phyloP scores from a whole-genome alignment of 1,140 invertebrate genomes.

The Trichonephila clavata region DNA sequence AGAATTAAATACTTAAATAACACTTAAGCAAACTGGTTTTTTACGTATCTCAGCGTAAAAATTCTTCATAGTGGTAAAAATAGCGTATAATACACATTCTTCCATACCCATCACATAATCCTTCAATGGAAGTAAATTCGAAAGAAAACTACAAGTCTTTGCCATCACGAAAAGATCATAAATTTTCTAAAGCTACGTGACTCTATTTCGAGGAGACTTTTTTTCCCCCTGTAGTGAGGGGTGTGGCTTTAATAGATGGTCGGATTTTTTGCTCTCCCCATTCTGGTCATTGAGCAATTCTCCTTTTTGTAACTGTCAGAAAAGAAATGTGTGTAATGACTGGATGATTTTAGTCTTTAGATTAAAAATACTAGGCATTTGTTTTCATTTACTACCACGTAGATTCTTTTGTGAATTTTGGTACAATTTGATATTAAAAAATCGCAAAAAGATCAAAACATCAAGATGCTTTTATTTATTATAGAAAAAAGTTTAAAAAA shows the following conservation, averaged over 20 bases:
- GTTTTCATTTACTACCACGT: no score
- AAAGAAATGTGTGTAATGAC: background rate
- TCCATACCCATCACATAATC: constrained; percentile 34
- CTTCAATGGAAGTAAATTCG: constrained; percentile 1
- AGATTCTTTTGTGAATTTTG: no score
- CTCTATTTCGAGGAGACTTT: constrained; percentile 24
- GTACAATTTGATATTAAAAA: no score
- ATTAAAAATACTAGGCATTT: no score
- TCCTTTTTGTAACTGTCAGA: background rate
- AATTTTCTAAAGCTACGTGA: constrained; percentile 62
- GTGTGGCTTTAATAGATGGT: constrained; percentile 54
- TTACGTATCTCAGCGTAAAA: background rate
- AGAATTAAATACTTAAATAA: no score
- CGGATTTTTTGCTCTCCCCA: background rate
- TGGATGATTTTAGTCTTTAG: background rate
- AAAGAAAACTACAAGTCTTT: constrained; percentile 63
- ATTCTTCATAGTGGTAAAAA: background rate
- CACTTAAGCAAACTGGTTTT: background rate
- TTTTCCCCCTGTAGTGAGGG: constrained; percentile 13
- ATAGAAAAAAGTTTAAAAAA: no score
- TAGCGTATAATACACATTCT: background rate
- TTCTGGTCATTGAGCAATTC: background rate
- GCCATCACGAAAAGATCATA: constrained; percentile 57
- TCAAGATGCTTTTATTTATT: no score
- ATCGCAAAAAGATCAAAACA: no score